A percentile compares a stretch with the other conserved stretches of the same genome.
Evolutionary conservation across 2,888 invertebrate genomes (phyloP).

Genomic region (Lasioglossum figueresi): DNA sequence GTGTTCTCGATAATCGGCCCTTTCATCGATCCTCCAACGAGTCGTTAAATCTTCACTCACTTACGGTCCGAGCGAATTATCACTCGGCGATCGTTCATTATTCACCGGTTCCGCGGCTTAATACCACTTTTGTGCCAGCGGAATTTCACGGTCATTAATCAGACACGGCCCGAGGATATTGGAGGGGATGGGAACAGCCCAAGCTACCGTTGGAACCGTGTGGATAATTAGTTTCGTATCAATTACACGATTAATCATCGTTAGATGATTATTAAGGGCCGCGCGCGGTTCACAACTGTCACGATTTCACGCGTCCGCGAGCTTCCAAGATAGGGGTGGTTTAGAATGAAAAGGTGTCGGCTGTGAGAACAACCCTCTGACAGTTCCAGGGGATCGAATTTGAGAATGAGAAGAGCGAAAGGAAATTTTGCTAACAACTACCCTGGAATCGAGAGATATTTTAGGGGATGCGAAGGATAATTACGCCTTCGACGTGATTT

Average conservation of each 20-base stretch:
- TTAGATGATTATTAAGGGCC: conserved; percentile 22
- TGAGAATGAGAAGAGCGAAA: background rate
- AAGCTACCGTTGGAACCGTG: conserved; percentile 8
- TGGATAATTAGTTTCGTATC: conserved; percentile 40
- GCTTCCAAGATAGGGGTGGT: background rate
- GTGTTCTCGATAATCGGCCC: background rate
- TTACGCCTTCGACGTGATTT: background rate
- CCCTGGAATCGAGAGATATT: background rate
- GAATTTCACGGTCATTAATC: conserved; percentile 56
- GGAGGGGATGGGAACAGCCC: background rate
- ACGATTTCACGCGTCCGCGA: conserved; percentile 23
- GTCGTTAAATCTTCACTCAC: conserved; percentile 29
- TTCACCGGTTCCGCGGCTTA: conserved; percentile 20
- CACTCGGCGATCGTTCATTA: conserved; percentile 41
- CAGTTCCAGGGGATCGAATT: background rate
- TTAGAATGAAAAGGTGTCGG: background rate
- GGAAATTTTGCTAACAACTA: background rate
- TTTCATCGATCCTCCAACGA: background rate
- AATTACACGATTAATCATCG: conserved; percentile 51
- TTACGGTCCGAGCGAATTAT: conserved; percentile 36
- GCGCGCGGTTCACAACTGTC: background rate
- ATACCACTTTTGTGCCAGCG: conserved; percentile 34
- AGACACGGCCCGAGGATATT: conserved; percentile 24
- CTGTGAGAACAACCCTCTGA: background rate
- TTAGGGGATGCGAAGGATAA: background rate